phyloP scores from a whole-genome alignment of 1,140 invertebrate genomes.

The Hetaerina americana region DNA sequence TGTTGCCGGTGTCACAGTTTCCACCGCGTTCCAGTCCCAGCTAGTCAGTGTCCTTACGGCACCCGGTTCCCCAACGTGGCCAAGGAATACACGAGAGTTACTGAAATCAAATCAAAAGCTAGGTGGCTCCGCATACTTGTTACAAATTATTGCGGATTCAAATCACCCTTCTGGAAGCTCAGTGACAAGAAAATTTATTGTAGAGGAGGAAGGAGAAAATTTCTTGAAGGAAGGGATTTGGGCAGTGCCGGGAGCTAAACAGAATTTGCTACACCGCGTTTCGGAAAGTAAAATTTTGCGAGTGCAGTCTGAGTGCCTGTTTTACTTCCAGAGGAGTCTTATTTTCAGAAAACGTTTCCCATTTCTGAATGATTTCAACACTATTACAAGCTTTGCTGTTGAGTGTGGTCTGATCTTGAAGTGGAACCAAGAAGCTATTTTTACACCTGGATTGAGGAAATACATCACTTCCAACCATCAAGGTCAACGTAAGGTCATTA shows the following conservation, averaged over 20 bases:
- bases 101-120: background rate
- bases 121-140: background rate
- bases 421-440: too few species aligned
- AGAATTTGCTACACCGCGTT: background rate
- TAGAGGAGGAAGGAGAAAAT: background rate
- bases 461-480: too few species aligned
- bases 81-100: background rate
- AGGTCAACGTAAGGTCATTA: background rate
- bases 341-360: background rate
- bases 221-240: background rate
- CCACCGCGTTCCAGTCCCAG: background rate
- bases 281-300: background rate
- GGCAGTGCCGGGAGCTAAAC: background rate
- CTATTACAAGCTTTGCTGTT: background rate
- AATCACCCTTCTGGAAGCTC: background rate
- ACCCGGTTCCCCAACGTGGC: background rate
- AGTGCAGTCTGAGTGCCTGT: background rate
- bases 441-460: too few species aligned
- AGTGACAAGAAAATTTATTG: background rate
- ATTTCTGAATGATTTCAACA: background rate
- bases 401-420: background rate
- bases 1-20: background rate
- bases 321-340: background rate
- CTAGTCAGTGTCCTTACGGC: background rate
- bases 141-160: background rate